Evolutionary conservation across 2,797 vertebrate species (phyloP), one percentile per base, ranked within the genome.

Genomic region (Macropodus opercularis): DNA sequence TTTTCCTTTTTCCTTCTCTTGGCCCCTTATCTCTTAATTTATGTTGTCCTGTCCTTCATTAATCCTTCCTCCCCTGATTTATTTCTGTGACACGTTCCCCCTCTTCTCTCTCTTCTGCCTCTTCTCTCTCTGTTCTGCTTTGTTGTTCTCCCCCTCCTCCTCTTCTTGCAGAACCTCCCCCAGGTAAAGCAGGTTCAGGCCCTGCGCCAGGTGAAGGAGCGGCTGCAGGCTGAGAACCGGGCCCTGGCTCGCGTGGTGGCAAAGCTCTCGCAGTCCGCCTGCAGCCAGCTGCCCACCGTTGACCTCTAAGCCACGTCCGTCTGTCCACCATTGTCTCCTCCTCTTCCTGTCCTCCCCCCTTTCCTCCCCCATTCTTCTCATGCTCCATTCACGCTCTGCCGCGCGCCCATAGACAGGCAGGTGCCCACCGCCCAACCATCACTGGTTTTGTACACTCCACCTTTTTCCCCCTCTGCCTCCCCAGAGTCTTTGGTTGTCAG

Each of bases 121-220:
- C 53, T 32, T n/a, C 34, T 41, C 15, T 36, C 14, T n/a, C 17
- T 36, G 15, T 36, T n/a, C 15, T n/a, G 6, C 15, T 8, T 14
- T 51, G n/a, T 31, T 31, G 29, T 31, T 43, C 19, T 63, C 49
- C 63, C 64, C 55, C 27, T 68, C 83, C n/a, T 17, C 17, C 26
- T 46, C 54, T 31, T 13, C 86, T 87, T 92, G 85, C 94, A 98
- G 96, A 96, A 94, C 90, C 95, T 96, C 86, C 95, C 94, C 80
- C 94, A 96, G 94, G 93, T 98, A 95, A 97, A 95, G 92, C 95
- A 97, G 92, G 95, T 96, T 93, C 95, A 95, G 32, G 92, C 95
- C 91, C 94, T 98, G 94, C 94, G 92, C 84, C 93, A 94, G 91
- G 92, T 96, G 91, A 97, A 98, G 93, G 96, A 97, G 89, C 94